phyloP scores from a whole-genome alignment of 2,797 vertebrate genomes.

The Acanthis flammea region DNA sequence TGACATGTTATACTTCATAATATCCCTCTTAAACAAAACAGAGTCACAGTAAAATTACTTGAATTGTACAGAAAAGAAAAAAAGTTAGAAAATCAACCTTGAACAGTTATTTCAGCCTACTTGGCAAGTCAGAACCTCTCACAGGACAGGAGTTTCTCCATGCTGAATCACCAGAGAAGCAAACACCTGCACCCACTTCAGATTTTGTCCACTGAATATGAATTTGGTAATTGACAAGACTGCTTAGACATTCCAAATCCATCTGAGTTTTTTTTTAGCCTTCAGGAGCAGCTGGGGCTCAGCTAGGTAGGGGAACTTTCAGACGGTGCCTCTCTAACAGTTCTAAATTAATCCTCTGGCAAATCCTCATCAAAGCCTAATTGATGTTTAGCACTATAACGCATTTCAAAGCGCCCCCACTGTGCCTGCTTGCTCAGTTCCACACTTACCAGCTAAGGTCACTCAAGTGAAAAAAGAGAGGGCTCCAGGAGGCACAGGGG shows the following conservation, averaged over 20 bases:
- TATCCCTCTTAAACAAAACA: neutral
- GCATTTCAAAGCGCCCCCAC: neutral
- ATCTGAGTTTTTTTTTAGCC: neutral
- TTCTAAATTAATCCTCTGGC: neutral
- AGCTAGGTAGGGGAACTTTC: neutral
- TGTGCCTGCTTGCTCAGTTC: neutral
- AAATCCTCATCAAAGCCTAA: neutral
- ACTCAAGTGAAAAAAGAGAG: neutral
- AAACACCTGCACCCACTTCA: neutral
- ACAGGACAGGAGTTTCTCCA: neutral
- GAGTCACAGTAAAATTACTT: neutral
- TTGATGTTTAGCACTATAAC: neutral
- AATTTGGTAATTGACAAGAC: neutral
- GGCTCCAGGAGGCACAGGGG: neutral
- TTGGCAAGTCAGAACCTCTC: neutral
- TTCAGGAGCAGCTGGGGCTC: neutral
- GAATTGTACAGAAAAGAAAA: neutral
- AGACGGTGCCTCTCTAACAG: neutral
- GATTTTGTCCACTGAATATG: neutral
- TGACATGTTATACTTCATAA: neutral
- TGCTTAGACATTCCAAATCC: neutral
- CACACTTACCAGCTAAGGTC: neutral
- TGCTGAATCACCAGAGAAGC: neutral
- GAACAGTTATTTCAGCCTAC: neutral
- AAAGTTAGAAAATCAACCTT: neutral